Evolutionary conservation across 1,140 invertebrate species (phyloP), one percentile per base, ranked within the genome.

Genomic region (Heliconius hewitsoni): DNA sequence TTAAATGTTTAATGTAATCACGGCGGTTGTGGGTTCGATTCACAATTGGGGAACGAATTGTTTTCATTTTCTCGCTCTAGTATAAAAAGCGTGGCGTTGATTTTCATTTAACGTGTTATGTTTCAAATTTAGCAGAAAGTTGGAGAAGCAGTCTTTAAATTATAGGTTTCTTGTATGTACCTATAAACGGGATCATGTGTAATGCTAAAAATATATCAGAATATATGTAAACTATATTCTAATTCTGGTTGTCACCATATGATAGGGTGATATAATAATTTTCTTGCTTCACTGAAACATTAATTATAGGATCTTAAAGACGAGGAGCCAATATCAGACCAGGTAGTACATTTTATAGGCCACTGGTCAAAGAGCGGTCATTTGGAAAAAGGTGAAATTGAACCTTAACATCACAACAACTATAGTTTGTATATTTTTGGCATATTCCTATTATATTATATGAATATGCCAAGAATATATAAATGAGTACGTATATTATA

Each of bases 251-350:
- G 34, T 37, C 6, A 37, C 34, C 34, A 37, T 37, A 37, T 37
- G 8, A 37, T 66, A 66, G 8, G 19, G 23, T 3, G 0, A 30
- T 66, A 27, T 11, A 16, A 13, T 9, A 66, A 66, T 66, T 16
- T 30, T 66, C 60, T 66, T 66, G 60, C 60, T 66, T 66, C 60
- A 66, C 60, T 66, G 60, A 30, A 66, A 66, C 60, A 66, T 66
- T 66, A 66, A 66, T 66, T 66, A 66, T 66, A 66, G 60, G 23
- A 66, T 66, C 60, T 66, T 66, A 66, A 66, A 66, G 60, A 66
- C 60, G 13, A 23, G 55, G 19, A 30, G 60, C 23, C 60, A 3
- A 66, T 66, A 13, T 66, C 60, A 30, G 23, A 66, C 60, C 60
- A 66, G 60, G 60, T 66, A 66, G 60, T 66, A 66, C 13, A 66